Conservation (phyloP, 2,888 invertebrate species). For the Temnothorax ravouxi region DNA sequence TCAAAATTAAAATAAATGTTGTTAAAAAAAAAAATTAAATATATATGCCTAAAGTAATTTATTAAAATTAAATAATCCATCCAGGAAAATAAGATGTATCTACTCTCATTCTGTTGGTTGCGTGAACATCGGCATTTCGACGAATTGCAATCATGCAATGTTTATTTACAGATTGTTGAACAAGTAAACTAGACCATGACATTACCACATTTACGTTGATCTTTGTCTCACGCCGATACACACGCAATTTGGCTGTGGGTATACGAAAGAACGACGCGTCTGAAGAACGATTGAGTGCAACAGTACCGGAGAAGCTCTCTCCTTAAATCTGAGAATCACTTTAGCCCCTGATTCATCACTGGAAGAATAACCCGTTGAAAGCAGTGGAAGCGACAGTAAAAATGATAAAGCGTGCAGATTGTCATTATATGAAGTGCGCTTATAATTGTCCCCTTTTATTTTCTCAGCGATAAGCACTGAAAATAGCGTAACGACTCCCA, state of each 20-base stretch:
- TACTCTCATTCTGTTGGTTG: background rate
- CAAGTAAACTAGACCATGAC: conserved; percentile 62
- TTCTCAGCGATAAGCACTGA: background rate
- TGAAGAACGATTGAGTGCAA: conserved; percentile 27
- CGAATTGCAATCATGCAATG: conserved; percentile 16
- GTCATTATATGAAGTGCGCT: background rate
- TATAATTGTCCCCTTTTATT: conserved; percentile 8
- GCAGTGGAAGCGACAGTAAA: background rate
- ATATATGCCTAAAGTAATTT: too few relatives aligned
- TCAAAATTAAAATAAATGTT: background rate
- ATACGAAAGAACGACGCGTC: background rate
- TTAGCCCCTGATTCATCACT: conserved; percentile 35
- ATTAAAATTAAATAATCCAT: background rate
- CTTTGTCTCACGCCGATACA: conserved; percentile 20
- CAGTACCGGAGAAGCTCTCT: background rate
- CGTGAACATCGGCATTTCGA: conserved; percentile 25
- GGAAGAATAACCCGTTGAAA: conserved; percentile 10
- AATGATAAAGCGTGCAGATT: background rate
- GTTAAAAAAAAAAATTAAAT: background rate
- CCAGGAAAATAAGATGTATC: background rate
- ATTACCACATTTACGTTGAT: conserved; percentile 13
- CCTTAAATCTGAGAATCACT: background rate
- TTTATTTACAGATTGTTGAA: conserved; percentile 63
- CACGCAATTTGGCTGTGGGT: conserved; percentile 2
- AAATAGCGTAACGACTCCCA: background rate